Evolutionary conservation across 1,140 invertebrate species (phyloP), one percentile per base, ranked within the genome.

Genomic region (Tyrophagus putrescentiae): DNA sequence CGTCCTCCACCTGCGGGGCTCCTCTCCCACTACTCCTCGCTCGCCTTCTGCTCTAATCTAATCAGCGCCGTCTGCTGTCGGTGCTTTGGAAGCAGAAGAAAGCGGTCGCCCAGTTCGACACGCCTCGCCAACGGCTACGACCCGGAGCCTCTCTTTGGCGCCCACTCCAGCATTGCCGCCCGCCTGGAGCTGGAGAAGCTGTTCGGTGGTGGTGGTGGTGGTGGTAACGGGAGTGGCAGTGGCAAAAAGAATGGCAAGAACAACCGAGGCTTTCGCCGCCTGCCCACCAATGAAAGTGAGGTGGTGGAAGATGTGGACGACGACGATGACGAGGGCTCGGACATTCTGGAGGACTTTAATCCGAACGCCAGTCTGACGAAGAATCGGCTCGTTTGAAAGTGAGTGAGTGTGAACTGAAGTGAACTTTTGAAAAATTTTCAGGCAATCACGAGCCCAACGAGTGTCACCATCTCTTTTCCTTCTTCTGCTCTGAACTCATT

Each of bases 201-300:
- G n/a, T n/a, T n/a, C n/a, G n/a, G n/a, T n/a, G n/a, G n/a, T n/a
- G n/a, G n/a, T n/a, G n/a, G n/a, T n/a, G n/a, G n/a, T n/a, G n/a
- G n/a, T n/a, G n/a, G n/a, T n/a, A n/a, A n/a, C n/a, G n/a, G n/a
- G n/a, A n/a, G n/a, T n/a, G n/a, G n/a, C n/a, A n/a, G n/a, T n/a
- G n/a, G n/a, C n/a, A n/a, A n/a, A n/a, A n/a, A n/a, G 4, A n/a
- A 31, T 13, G 13, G 39, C 11, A 11, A 11, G 25, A 7, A 27
- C 1, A 27, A 29, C n/a, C 7, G 52, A 28, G 52, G 52, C 25
- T 54, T 54, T 25, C 32, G 39, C 25, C 52, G 52, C n/a, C 18
- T 54, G 27, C 52, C 52, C 18, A 31, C 32, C 21, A 54, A 54
- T 54, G 52, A 54, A 33, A 11, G 25, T 27, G 52, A 54, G 39